Percentiles rank a stretch among this genome's conserved stretches.
Evolutionary conservation across 2,113 vertebrate genomes (phyloP).

Genomic region (Hippocampus zosterae): DNA sequence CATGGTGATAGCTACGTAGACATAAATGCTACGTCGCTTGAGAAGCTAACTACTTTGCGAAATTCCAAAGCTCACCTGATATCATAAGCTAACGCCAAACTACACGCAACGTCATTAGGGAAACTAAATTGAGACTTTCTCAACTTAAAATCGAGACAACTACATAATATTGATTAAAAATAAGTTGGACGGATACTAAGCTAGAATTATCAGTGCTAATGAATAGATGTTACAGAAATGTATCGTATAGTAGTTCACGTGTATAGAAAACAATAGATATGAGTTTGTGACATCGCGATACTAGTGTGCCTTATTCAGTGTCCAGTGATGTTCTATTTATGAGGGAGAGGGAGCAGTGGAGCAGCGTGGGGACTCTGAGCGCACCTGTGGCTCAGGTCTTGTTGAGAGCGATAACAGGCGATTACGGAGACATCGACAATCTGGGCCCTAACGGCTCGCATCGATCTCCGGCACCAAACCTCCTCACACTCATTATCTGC

Average conservation of each 20-base stretch:
- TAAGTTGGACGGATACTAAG: too few species aligned
- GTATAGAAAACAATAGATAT: background rate
- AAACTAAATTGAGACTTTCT: background rate
- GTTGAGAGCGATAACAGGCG: slow-evolving; percentile 46
- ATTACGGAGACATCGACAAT: slow-evolving; percentile 48
- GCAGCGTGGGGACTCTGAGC: background rate
- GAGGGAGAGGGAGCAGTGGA: background rate
- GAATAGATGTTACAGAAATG: too few species aligned
- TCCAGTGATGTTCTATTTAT: background rate
- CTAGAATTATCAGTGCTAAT: too few species aligned
- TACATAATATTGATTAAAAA: too few species aligned
- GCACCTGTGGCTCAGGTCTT: slow-evolving; percentile 51
- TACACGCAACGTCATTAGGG: background rate
- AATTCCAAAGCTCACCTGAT: background rate
- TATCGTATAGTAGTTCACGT: too few species aligned
- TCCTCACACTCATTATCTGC: slow-evolving; percentile 57
- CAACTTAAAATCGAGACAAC: too few species aligned
- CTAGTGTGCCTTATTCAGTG: background rate
- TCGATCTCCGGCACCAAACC: slow-evolving; percentile 45
- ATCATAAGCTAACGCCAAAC: background rate
- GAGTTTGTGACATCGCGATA: background rate
- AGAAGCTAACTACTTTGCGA: background rate
- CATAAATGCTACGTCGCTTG: background rate
- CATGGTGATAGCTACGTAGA: background rate
- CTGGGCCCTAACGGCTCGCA: slow-evolving; percentile 21